Base-by-base conservation (phyloP, 2,888 invertebrate species). In the Clunio marinus region DNA sequence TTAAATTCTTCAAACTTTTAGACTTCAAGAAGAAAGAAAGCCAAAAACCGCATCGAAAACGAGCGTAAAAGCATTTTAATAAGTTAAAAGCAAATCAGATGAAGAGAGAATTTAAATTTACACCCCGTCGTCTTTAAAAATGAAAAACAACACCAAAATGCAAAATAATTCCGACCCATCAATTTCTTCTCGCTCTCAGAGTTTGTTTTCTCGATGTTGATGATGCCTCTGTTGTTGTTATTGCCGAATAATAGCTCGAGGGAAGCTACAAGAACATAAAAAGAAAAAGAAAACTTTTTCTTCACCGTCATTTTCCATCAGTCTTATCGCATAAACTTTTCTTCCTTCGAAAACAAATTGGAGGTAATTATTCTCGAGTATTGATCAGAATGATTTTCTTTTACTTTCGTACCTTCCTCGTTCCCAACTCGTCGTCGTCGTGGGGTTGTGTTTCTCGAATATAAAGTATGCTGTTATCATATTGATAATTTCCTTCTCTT, bases 361-460 rank as follows among this genome's bases (percentile, higher is more conserved):
- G n/a, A 20, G 51, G 55, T 66, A 66, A 66, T 66, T 66, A 66
- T 66, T 66, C 46, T 32, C 28, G 46, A 66, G 28, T 66, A 55
- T 66, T 55, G 66, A 66, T 66, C 66, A 35, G 55, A 63, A 63
- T n/a, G 15, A 66, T 3, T 51, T 24, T 63, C n/a, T 27, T 27
- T 20, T 15, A 10, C 13, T 4, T 3, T 45, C 17, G 3, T 45
- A 3, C 15, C 17, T 3, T 28, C 58, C 2, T 51, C n/a, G n/a
- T n/a, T n/a, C 51, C 13, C 17, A 4, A 15, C 58, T 55, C 46
- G 45, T 32, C n/a, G 24, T 17, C 27, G 17, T 45, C 2, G n/a
- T n/a, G n/a, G n/a, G n/a, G n/a, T n/a, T n/a, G 17, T 41, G 63
- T 22, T n/a, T 63, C 10, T 46, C 27, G 45, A 60, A 46, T 45